Conservation (phyloP, 30 jellyfish, hydroid and myxozoan genomes). For the Aurelia sp. region DNA sequence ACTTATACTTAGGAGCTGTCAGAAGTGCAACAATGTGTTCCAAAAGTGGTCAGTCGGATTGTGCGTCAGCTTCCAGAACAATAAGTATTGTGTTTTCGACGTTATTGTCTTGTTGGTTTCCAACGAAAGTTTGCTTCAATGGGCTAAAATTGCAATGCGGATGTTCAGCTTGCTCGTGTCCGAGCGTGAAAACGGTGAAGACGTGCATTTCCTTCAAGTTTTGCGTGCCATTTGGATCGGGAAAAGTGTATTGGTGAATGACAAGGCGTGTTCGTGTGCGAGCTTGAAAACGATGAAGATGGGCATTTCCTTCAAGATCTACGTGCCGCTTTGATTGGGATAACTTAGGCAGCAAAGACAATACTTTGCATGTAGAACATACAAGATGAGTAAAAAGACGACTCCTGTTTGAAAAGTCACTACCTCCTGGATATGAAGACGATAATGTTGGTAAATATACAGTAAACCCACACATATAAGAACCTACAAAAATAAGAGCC, state of each 20-base stretch:
- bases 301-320: slow-evolving; percentile 50
- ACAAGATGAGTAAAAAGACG: no score
- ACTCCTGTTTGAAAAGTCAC: no score
- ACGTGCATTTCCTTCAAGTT: slow-evolving; percentile 60
- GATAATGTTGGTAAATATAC: no score
- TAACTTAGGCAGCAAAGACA: no score
- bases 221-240: slow-evolving; percentile 87
- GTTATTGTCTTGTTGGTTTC: slow-evolving; percentile 81
- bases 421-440: no score
- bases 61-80: slow-evolving; percentile 55
- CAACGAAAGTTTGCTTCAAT: slow-evolving; percentile 73
- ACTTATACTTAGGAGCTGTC: slow-evolving; percentile 49
- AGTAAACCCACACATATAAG: no score
- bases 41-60: slow-evolving; percentile 44
- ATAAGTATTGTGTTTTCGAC: slow-evolving; percentile 35
- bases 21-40: slow-evolving; percentile 46
- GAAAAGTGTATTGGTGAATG: slow-evolving; percentile 58
- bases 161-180: slow-evolving; percentile 77
- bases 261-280: slow-evolving; percentile 66
- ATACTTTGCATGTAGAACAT: no score
- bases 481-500: no score
- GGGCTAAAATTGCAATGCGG: slow-evolving; percentile 58
- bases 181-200: slow-evolving; percentile 46
- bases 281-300: slow-evolving; percentile 32
- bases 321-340: slow-evolving; percentile 79